phyloP scores from a whole-genome alignment of 2,888 invertebrate species.

The Seira ritae region DNA sequence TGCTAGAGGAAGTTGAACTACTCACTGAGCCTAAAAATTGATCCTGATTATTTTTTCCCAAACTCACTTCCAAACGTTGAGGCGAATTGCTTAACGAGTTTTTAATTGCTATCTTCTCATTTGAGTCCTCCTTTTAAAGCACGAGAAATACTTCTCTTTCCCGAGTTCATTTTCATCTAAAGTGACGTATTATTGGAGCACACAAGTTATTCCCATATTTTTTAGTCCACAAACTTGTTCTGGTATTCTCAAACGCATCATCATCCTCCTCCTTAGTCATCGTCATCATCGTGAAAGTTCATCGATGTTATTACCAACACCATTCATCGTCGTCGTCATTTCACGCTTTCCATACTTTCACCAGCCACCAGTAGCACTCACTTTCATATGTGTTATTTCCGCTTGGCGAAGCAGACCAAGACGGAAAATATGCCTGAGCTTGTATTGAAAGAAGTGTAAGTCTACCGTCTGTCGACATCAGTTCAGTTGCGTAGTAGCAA shows the following conservation, averaged over 20 bases:
- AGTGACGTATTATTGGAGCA: too few species aligned
- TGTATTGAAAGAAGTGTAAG: constrained; percentile 48
- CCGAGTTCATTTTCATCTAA: too few species aligned
- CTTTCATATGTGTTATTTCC: constrained; percentile 57
- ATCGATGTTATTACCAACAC: constrained; percentile 8
- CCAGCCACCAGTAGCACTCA: constrained; percentile 26
- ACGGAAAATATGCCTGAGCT: constrained; percentile 48
- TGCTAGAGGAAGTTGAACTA: not conserved
- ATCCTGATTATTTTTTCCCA: not conserved
- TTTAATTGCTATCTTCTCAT: constrained; percentile 1
- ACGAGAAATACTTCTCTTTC: too few species aligned
- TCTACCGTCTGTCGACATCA: constrained; percentile 4
- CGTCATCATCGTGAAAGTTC: not conserved
- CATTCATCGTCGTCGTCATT: constrained; percentile 20
- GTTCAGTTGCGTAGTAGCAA: too few species aligned
- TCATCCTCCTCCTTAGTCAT: not conserved
- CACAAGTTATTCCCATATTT: too few species aligned
- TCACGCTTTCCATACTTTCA: not conserved
- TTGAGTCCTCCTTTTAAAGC: too few species aligned
- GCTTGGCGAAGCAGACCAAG: constrained; percentile 58
- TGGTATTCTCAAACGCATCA: not conserved
- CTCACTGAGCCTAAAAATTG: not conserved
- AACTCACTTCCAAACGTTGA: not conserved
- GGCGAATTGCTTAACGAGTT: not conserved
- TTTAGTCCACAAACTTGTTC: too few species aligned